Evolutionary conservation across 2,113 vertebrate genomes (phyloP).

Genomic region (Aldabrachelys gigantea): DNA sequence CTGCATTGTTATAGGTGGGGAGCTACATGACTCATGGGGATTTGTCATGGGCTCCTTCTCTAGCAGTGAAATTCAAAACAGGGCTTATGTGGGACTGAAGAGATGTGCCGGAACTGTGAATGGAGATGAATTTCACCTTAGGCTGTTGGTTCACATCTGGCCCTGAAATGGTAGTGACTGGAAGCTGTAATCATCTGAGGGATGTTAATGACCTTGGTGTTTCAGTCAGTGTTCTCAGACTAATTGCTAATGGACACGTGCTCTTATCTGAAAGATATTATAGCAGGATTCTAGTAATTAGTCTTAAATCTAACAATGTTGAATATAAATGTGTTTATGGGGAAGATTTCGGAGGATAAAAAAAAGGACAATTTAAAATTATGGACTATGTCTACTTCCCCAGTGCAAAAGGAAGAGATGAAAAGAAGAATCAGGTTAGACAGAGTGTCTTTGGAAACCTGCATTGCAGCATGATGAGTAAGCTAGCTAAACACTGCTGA

Average conservation of each 20-base stretch:
- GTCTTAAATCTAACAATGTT: not conserved
- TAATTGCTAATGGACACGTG: not conserved
- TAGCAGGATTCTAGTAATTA: not conserved
- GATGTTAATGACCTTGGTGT: not conserved
- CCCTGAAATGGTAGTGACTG: not conserved
- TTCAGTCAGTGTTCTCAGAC: not conserved
- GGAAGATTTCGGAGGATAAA: not conserved
- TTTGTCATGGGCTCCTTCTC: not conserved
- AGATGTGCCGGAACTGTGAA: not conserved
- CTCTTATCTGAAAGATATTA: not conserved
- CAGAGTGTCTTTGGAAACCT: constrained; percentile 63
- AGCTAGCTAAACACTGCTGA: constrained; percentile 53
- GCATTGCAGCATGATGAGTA: constrained; percentile 69
- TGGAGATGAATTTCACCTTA: not conserved
- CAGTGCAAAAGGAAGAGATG: constrained; percentile 36
- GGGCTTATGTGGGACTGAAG: not conserved
- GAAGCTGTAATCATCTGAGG: not conserved
- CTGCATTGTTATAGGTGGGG: not conserved
- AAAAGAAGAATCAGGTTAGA: constrained; percentile 23
- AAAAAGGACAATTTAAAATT: not conserved
- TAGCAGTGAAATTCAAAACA: not conserved
- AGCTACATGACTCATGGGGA: not conserved
- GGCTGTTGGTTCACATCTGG: not conserved
- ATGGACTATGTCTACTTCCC: not conserved
- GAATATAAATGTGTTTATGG: not conserved